These are phyloP conservation scores for Anomalospiza imberbis DNA, from an alignment of 2,797 vertebrate species.

Conservation along the genomic window DNA sequence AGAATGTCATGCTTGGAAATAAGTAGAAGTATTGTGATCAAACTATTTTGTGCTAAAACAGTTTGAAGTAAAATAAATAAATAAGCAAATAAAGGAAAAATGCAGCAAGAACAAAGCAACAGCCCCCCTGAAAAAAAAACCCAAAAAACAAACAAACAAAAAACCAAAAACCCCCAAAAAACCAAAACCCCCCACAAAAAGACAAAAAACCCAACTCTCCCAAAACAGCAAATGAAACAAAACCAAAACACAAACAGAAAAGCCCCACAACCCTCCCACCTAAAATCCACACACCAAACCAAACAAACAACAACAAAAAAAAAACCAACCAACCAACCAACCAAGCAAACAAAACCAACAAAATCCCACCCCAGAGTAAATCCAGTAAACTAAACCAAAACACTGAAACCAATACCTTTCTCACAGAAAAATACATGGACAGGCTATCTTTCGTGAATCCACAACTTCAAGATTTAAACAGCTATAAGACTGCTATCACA, in stretches of 20 bases:
- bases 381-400: not conserved
- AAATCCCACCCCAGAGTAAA: not conserved
- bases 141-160: not conserved
- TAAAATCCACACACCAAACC: not conserved
- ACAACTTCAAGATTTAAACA: not conserved
- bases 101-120: not conserved
- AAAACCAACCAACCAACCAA: not conserved
- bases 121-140: accelerated
- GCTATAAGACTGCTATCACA: not conserved
- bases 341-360: not conserved
- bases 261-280: too few relatives aligned
- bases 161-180: not conserved
- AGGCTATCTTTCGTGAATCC: not conserved
- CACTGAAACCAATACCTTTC: not conserved
- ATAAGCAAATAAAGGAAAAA: not conserved
- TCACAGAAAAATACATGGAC: not conserved
- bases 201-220: not conserved
- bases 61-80: not conserved
- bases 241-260: not conserved
- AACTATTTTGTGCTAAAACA: not conserved
- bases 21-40: not conserved
- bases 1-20: slow-evolving; percentile 11
- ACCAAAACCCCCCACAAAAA: not conserved
- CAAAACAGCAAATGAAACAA: not conserved
- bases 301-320: not conserved